phyloP scores from a whole-genome alignment of 1,140 invertebrate species.

The Saccostrea echinata region DNA sequence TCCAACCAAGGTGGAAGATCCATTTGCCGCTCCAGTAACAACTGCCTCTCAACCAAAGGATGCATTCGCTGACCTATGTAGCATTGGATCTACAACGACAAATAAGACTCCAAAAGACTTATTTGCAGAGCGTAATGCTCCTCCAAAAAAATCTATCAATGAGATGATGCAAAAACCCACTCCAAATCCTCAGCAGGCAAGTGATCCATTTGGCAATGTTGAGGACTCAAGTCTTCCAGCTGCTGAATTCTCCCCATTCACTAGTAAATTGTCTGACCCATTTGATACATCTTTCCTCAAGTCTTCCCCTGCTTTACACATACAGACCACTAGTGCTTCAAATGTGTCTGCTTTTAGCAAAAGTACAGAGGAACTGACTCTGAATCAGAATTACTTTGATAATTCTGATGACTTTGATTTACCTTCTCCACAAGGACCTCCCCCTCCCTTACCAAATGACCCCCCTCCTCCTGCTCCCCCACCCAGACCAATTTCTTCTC shows the following conservation, averaged over 20 bases:
- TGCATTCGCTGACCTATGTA: slow-evolving; percentile 71
- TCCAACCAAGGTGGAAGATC: slow-evolving; percentile 54
- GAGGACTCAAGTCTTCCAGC: slow-evolving; percentile 41
- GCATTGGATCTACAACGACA: slow-evolving; percentile 63
- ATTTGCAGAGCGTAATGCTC: slow-evolving; percentile 65
- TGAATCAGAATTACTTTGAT: slow-evolving; percentile 33
- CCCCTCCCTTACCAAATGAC: slow-evolving; percentile 65
- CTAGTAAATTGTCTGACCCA: slow-evolving; percentile 56
- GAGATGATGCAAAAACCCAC: slow-evolving; percentile 59
- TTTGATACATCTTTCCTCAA: slow-evolving; percentile 66
- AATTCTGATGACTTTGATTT: slow-evolving; percentile 65
- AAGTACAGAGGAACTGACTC: background rate
- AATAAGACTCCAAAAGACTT: slow-evolving; percentile 69
- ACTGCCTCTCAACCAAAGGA: slow-evolving; percentile 50
- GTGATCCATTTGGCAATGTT: slow-evolving; percentile 60
- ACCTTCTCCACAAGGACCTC: slow-evolving; percentile 72
- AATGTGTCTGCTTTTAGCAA: slow-evolving; percentile 30
- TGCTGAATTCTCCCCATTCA: slow-evolving; percentile 46
- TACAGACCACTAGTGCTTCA: slow-evolving; percentile 8
- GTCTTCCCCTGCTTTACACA: slow-evolving; percentile 1
- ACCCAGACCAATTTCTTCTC: slow-evolving; percentile 53
- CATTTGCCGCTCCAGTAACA: slow-evolving; percentile 32
- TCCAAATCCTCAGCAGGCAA: slow-evolving; percentile 63
- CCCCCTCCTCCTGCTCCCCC: slow-evolving; percentile 62
- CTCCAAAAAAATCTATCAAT: slow-evolving; percentile 72